Base-by-base conservation (phyloP, 53 echinoderm and acorn worm species). In the Holothuria leucospilota region DNA sequence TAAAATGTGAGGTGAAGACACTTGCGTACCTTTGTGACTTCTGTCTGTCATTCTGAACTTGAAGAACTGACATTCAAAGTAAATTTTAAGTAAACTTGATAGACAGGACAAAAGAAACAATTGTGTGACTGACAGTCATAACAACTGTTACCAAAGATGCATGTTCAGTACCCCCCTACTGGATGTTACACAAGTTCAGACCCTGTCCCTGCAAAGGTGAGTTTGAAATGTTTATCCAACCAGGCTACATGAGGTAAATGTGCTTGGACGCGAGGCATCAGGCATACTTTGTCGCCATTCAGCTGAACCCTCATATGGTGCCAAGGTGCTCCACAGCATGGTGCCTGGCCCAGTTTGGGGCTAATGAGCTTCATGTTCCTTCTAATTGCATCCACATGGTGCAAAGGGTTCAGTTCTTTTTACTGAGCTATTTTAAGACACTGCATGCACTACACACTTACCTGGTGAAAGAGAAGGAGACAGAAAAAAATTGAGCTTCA, bases 321-420 rank as follows among this genome's bases (percentile, higher is more conserved):
- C 42, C 63, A 38, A 61, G 80, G 80, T 61, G 52, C 65, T 40
- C 84, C 84, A 42, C 67, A 83, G 84, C 68, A 39, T 83, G 84
- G 84, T n/a, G 84, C 46, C 84, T 83, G 84, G 49, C 80, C 80
- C 80, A 80, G 80, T 80, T 80, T 80, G 80, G 59, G 80, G 68
- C 84, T 83, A 83, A 83, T 83, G 67, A 83, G 84, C 65, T 66
- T 83, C 84, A 83, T 83, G 84, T 83, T 83, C 65, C 63, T 20
- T 46, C 66, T 83, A 83, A 83, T 83, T 83, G 84, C 68, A 83
- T 83, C 84, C 84, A 83, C 68, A 83, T 83, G 84, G 84, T 58
- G 34, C 59, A 10, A 20, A 83, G 51, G 65, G 68, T 83, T 83
- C 23, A 67, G 41, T 23, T 67, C 23, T 66, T 39, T 66, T 29